Conservation (phyloP, 1,140 invertebrate species). For the Lucilia sericata region DNA sequence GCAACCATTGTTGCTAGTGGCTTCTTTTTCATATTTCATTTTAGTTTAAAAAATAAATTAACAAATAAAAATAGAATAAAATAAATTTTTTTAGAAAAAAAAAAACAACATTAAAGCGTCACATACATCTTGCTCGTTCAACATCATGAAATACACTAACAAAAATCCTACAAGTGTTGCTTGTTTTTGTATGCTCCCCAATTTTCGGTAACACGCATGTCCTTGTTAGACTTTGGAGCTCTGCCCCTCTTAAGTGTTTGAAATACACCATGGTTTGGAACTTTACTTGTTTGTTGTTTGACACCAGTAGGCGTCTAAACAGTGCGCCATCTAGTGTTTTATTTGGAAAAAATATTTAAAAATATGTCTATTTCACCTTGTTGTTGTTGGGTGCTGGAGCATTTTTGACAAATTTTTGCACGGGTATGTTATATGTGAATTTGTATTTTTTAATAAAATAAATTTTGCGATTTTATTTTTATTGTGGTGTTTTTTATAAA, state of each 20-base stretch:
- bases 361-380: background rate
- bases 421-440: background rate
- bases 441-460: background rate
- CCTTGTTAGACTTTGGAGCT: constrained; percentile 6
- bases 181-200: constrained; percentile 15
- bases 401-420: background rate
- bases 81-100: background rate
- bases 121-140: constrained; percentile 6
- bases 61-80: background rate
- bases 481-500: constrained; percentile 11
- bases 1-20: background rate
- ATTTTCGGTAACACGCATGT: constrained; percentile 16
- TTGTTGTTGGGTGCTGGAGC: too few species aligned
- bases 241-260: background rate
- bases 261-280: constrained; percentile 27
- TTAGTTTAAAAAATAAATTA: constrained; percentile 4
- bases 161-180: constrained; percentile 25
- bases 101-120: background rate
- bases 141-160: constrained; percentile 35
- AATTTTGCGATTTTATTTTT: constrained; percentile 9
- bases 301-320: background rate
- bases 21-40: background rate
- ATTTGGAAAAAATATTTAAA: background rate
- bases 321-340: background rate
- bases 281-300: constrained; percentile 13